Evolutionary conservation across 2,888 invertebrate species (phyloP), one percentile per base, ranked within the genome.

Genomic region (Papilio demoleus): DNA sequence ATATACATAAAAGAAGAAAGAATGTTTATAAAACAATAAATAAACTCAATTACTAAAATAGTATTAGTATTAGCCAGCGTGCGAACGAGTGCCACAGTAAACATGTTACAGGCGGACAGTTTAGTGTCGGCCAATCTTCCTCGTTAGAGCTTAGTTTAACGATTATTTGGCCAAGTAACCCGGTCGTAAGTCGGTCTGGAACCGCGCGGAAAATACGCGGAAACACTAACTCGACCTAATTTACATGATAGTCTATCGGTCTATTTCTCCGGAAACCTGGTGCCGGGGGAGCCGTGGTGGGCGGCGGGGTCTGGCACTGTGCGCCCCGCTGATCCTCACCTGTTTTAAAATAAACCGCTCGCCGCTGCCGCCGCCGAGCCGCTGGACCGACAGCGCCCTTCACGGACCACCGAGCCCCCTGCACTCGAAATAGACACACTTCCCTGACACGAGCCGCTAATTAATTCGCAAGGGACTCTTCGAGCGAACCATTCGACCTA

Each of bases 251-350:
- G 86, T 84, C 81, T 83, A 85, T 79, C 86, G 87, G 85, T 85
- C 90, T 87, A 89, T 81, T 89, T 88, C 82, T 86, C 85, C 90
- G 87, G 87, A 89, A 90, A 88, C 85, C 85, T 84, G 83, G 72
- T 74, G 78, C 79, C 81, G 72, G 76, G 85, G 87, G 84, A 80
- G 27, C 42, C 81, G 76, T 75, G 77, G 77, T 82, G 76, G 84
- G 81, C 79, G 75, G 75, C 76, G 77, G 83, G 83, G 83, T 84
- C 85, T 88, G 85, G 85, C 83, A 88, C 90, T 88, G 82, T 83
- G 83, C 89, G 90, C 88, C 88, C 81, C 85, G 84, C 79, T 90
- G 90, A 80, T 87, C 88, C 90, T 89, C 89, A 87, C 87, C 78
- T 84, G 86, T 85, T 88, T 85, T 90, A 90, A 88, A 90, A 88